These are phyloP conservation scores for Brachyhypopomus occidentalis DNA, from an alignment of 2,113 vertebrate genomes.

Conservation along the genomic window DNA sequence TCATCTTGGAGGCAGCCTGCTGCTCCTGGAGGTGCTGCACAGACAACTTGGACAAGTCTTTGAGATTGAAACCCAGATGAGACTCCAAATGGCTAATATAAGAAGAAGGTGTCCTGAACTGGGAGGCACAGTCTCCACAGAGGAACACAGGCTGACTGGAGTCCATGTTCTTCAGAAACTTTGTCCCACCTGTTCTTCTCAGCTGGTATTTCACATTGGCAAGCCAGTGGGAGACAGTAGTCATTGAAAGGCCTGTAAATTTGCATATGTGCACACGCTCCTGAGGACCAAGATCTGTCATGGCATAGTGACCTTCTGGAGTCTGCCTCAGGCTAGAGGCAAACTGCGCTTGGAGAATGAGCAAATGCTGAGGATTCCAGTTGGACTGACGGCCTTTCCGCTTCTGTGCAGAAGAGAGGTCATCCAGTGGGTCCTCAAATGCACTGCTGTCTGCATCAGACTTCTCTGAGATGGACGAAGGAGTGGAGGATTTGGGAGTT, in stretches of 20 bases:
- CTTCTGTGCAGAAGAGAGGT: constrained; percentile 91
- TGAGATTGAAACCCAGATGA: constrained; percentile 95
- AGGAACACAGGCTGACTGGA: constrained; percentile 96
- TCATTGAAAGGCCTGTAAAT: constrained; percentile 99
- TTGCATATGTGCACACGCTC: constrained; percentile 97
- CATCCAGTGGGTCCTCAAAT: constrained; percentile 91
- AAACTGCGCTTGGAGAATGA: constrained; percentile 98
- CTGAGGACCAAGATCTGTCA: constrained; percentile 93
- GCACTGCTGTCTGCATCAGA: constrained; percentile 90
- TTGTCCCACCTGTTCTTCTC: constrained; percentile 95
- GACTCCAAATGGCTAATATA: constrained; percentile 96
- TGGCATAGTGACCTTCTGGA: constrained; percentile 89
- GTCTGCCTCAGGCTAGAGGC: constrained; percentile 91
- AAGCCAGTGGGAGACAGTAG: constrained; percentile 99
- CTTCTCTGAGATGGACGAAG: constrained; percentile 89
- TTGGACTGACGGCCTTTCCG: constrained; percentile 97
- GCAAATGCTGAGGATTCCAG: constrained; percentile 98
- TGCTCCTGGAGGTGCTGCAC: constrained; percentile 90
- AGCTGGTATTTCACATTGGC: constrained; percentile 99
- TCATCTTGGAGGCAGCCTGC: constrained; percentile 87
- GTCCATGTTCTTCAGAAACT: constrained; percentile 98
- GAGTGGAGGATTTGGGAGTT: constrained; percentile 95
- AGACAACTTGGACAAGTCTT: constrained; percentile 95
- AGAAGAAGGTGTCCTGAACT: constrained; percentile 95
- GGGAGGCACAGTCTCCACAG: constrained; percentile 98